Base-by-base conservation (phyloP, 2,797 vertebrate genomes). In the Falco rusticolus region DNA sequence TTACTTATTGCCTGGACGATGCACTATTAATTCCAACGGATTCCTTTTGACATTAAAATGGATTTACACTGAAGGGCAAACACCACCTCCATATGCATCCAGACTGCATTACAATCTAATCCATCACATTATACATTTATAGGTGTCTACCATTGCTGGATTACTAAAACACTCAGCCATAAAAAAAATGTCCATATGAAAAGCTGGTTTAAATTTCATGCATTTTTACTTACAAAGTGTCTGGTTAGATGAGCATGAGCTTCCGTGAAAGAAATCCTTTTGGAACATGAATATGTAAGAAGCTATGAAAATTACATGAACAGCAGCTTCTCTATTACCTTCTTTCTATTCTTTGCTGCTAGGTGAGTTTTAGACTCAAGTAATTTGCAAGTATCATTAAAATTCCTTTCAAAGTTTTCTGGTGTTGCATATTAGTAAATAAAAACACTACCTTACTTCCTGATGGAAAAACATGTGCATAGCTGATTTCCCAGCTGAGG, bases 51-150 rank as follows among this genome's bases (percentile, higher is more conserved):
- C 96, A 95, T 97, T 97, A 98, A 97, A 98, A 97, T 91, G 90
- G 91, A 97, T 98, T 97, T 98, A 80, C 93, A 97, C 94, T 97
- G 97, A 98, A 97, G 97, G 96, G 95, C 95, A 97, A 98, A 96
- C 93, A 97, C 61, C 94, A 96, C 90, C 91, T 97, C 94, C 94
- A 87, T 96, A 97, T 92, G 96, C 93, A 97, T 97, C 97, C 94
- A 97, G 96, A 76, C 92, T 96, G 88, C 92, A 97, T 97, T 97
- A 95, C 96, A 96, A 94, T 97, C 86, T 96, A 97, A 97, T 97
- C 90, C 97, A 96, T 97, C 96, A 95, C 95, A 97, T 97, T 97
- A 97, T 94, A 96, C 97, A 90, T 97, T 97, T 98, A 97, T 96
- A 97, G 93, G 93, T 97, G 97, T 97, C 97, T 98, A 95, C 93